Conservation (phyloP, 2,113 vertebrate genomes). For the Clarias macrocephalus region DNA sequence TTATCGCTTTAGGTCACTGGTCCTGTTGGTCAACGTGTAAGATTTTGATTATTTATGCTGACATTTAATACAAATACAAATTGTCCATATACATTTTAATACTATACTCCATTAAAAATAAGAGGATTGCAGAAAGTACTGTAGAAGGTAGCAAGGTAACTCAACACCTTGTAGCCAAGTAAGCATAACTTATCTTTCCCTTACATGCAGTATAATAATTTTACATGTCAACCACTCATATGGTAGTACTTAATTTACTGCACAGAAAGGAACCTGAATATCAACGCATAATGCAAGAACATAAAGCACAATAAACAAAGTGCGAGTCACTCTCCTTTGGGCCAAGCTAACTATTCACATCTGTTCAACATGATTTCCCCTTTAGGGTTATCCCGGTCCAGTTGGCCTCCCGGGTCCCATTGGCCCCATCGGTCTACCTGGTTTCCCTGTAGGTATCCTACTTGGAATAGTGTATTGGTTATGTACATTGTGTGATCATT, state of each 20-base stretch:
- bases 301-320: neutral
- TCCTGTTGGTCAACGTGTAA: slow-evolving; percentile 78
- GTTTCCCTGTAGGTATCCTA: slow-evolving; percentile 68
- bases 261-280: neutral
- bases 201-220: neutral
- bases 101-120: neutral
- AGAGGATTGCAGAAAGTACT: neutral
- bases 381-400: slow-evolving; percentile 79
- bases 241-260: neutral
- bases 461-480: neutral
- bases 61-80: neutral
- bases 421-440: slow-evolving; percentile 76
- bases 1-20: slow-evolving; percentile 71
- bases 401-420: slow-evolving; percentile 70
- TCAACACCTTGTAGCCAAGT: neutral
- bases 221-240: neutral
- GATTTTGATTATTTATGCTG: slow-evolving; percentile 51
- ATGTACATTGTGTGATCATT: neutral
- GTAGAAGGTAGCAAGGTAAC: neutral
- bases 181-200: neutral
- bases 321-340: too few species aligned
- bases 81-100: neutral
- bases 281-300: neutral
- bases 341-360: neutral
- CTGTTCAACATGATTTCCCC: slow-evolving; percentile 10